Conservation (phyloP, 2,113 vertebrate species). For the Nipponia nippon region DNA sequence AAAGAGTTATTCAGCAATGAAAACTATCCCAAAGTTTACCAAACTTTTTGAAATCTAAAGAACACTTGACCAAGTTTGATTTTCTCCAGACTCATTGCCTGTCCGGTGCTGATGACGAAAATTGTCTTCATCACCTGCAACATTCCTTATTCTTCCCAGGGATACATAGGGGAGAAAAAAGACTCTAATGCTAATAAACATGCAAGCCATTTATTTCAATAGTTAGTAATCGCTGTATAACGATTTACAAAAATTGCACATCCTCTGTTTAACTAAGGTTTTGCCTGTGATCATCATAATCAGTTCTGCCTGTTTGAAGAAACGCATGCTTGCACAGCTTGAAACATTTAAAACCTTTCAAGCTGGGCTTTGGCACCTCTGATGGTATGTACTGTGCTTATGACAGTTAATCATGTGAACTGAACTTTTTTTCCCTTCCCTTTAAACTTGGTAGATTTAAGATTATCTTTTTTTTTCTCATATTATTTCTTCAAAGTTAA, state of each 20-base stretch:
- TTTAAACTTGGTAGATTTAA: conserved; percentile 63
- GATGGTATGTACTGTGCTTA: conserved; percentile 56
- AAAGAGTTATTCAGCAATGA: background rate
- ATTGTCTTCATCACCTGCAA: background rate
- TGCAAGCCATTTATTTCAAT: conserved; percentile 40
- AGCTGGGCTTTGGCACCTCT: conserved; percentile 63
- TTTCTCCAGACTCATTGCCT: background rate
- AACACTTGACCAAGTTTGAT: background rate
- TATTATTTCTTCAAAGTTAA: conserved; percentile 61
- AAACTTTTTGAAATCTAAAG: background rate
- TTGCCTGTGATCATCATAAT: conserved; percentile 58
- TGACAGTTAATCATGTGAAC: conserved; percentile 73
- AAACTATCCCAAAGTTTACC: background rate
- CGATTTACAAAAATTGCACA: conserved; percentile 52
- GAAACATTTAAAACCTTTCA: conserved; percentile 74
- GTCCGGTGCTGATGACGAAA: background rate
- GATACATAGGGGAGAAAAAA: conserved; percentile 2
- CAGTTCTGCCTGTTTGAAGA: conserved; percentile 62
- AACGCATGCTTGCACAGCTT: conserved; percentile 68
- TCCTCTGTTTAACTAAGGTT: conserved; percentile 59
- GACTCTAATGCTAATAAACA: conserved; percentile 47
- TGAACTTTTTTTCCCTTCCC: conserved; percentile 32
- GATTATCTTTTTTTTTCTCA: background rate
- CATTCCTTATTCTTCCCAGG: background rate
- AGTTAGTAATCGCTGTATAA: conserved; percentile 32